phyloP scores from a whole-genome alignment of 2,113 vertebrate genomes.

The Gadus macrocephalus region DNA sequence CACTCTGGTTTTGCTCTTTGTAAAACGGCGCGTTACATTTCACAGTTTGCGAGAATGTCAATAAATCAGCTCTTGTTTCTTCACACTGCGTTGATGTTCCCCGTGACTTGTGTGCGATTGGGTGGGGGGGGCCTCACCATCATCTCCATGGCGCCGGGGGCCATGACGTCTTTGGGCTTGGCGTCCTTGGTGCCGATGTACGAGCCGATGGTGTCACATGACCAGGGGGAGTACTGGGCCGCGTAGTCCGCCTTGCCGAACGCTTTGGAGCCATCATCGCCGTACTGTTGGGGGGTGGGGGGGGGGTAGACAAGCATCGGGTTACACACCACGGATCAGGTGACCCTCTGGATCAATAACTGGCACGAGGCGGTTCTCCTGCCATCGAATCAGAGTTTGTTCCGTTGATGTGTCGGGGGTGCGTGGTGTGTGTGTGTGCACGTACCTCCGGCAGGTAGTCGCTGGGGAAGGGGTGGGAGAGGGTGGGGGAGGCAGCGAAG shows the following conservation, averaged over 20 bases:
- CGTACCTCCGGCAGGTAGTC: slow-evolving; percentile 81
- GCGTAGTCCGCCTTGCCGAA: slow-evolving; percentile 86
- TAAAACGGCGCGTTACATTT: too few species aligned
- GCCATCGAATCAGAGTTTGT: too few species aligned
- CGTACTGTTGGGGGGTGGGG: slow-evolving; percentile 70
- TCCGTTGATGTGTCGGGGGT: too few species aligned
- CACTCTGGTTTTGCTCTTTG: too few species aligned
- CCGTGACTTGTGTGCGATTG: neutral
- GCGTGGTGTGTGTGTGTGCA: slow-evolving; percentile 8
- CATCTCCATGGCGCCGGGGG: slow-evolving; percentile 84
- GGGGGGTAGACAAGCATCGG: neutral
- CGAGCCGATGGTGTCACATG: slow-evolving; percentile 96
- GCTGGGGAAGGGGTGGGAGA: slow-evolving; percentile 83
- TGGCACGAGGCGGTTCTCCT: too few species aligned
- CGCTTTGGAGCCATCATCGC: slow-evolving; percentile 86
- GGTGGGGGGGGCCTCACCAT: slow-evolving; percentile 73
- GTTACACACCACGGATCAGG: too few species aligned
- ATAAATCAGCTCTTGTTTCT: too few species aligned
- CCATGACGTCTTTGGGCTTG: slow-evolving; percentile 94
- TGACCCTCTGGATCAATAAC: too few species aligned
- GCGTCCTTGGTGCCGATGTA: slow-evolving; percentile 97
- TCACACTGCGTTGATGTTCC: too few species aligned
- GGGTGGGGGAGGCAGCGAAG: slow-evolving; percentile 88
- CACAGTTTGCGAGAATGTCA: too few species aligned
- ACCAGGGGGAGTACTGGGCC: slow-evolving; percentile 98